Base-by-base conservation (phyloP, 1,140 invertebrate species). In the Gryllus bimaculatus region DNA sequence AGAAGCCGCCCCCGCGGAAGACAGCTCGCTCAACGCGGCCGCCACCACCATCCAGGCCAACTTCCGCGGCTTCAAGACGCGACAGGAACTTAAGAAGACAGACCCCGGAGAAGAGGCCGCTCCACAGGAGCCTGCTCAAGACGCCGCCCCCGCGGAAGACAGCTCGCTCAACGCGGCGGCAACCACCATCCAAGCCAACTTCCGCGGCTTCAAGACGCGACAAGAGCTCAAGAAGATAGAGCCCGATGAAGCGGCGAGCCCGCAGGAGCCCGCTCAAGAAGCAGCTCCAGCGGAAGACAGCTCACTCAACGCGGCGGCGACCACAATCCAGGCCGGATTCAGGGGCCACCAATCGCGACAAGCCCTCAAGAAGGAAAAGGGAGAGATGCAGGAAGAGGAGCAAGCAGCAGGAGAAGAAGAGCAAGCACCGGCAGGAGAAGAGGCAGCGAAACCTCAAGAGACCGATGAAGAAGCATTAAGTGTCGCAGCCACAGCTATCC, bases 401-500 rank as follows among this genome's bases (percentile, higher is more conserved):
- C 8, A 77, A 3, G 76, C 18, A 7, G 76, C 13, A 8, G 13
- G 10, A 66, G 54, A 7, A 26, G 49, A 12, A 74, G 78, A 78
- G 18, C 18, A 26, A 1, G 18, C 47, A 6, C 76, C 20, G 47
- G 18, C 12, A 8, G 48, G 47, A 18, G 48, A 78, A 8, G 12
- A 48, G 47, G 21, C 1, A 5, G 3, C 77, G 0, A 47, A 48
- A 21, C 10, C 12, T 49, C 8, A n/a, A 77, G 76, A 10, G n/a
- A 77, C n/a, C 8, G 77, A 78, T 13, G 1, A 78, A 20, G 73
- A 73, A 15, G 0, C 77, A 73, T 26, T 48, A 18, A 76, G 8
- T 48, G 13, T 8, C 4, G 39, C 39, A n/a, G 92, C 92, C n/a
- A 90, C 90, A 7, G 93, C 90, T 83, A 93, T 94, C 77, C 93